Conservation (phyloP, 2,797 vertebrate genomes). For the Neomorphus geoffroyi region DNA sequence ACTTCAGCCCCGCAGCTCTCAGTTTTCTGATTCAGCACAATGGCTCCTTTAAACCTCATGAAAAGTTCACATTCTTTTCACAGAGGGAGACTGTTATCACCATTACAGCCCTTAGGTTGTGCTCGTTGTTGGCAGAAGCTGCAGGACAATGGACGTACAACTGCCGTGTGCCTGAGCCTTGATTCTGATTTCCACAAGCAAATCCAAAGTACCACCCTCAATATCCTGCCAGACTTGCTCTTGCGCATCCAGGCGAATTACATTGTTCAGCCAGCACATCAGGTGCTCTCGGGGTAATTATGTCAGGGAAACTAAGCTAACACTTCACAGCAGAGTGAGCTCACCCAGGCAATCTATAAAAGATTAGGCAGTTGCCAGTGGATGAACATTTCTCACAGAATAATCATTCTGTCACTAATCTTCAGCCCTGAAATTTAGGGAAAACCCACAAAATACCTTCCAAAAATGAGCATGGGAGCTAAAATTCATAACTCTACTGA, state of each 20-base stretch:
- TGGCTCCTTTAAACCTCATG: background rate
- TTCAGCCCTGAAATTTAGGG: background rate
- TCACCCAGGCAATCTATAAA: slow-evolving; percentile 18
- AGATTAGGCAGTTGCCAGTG: background rate
- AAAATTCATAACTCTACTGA: background rate
- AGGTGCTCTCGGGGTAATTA: background rate
- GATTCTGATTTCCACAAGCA: background rate
- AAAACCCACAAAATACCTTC: background rate
- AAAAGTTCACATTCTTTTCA: background rate
- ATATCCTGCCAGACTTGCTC: background rate
- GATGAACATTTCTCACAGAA: slow-evolving; percentile 16
- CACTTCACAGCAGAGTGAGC: slow-evolving; percentile 32
- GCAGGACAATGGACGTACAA: background rate
- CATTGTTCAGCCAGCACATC: background rate
- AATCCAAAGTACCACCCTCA: background rate
- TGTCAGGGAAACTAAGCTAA: slow-evolving; percentile 29
- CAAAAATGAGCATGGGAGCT: background rate
- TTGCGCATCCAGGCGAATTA: background rate
- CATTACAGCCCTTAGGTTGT: rapidly evolving
- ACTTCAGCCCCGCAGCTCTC: background rate
- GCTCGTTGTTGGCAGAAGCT: rapidly evolving
- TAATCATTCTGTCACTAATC: slow-evolving; percentile 9
- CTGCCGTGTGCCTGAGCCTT: background rate
- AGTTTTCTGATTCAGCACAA: background rate
- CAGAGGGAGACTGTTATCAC: background rate